phyloP scores from a whole-genome alignment of 1,140 invertebrate genomes.

The Ceratina australensis region DNA sequence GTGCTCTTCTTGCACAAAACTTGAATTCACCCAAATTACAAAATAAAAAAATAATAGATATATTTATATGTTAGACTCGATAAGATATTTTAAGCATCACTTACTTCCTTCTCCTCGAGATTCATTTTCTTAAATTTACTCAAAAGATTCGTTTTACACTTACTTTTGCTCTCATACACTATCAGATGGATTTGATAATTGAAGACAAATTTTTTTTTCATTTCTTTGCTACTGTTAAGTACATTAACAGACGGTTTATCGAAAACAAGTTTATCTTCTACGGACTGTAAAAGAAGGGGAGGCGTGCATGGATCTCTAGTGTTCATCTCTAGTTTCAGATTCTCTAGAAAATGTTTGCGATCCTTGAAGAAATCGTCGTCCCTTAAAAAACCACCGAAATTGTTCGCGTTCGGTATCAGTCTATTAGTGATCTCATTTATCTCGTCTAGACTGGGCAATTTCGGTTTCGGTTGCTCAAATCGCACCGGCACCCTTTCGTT shows the following conservation, averaged over 20 bases:
- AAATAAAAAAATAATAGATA: not conserved
- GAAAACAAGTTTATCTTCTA: constrained; percentile 43
- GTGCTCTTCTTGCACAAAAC: not conserved
- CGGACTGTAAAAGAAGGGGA: constrained; percentile 18
- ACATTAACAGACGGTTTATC: not conserved
- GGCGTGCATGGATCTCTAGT: constrained; percentile 9
- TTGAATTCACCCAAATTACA: too few species aligned
- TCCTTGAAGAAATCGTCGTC: constrained; percentile 39
- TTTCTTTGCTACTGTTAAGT: not conserved
- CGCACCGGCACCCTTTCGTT: not conserved
- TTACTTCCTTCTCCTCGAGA: not conserved
- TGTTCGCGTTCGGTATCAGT: constrained; percentile 43
- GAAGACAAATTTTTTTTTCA: constrained; percentile 42
- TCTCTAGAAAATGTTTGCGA: constrained; percentile 42
- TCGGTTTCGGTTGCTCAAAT: constrained; percentile 16
- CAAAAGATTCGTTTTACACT: constrained; percentile 22
- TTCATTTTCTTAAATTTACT: constrained; percentile 29
- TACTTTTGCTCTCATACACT: constrained; percentile 46
- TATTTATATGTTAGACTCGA: not conserved
- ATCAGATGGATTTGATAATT: constrained; percentile 60
- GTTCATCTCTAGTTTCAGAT: constrained; percentile 25
- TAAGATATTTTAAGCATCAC: too few species aligned
- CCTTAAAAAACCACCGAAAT: constrained; percentile 52
- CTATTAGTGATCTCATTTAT: constrained; percentile 41
- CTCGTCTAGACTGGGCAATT: constrained; percentile 48